phyloP scores from a whole-genome alignment of 2,797 vertebrate genomes.

The Betta splendens region DNA sequence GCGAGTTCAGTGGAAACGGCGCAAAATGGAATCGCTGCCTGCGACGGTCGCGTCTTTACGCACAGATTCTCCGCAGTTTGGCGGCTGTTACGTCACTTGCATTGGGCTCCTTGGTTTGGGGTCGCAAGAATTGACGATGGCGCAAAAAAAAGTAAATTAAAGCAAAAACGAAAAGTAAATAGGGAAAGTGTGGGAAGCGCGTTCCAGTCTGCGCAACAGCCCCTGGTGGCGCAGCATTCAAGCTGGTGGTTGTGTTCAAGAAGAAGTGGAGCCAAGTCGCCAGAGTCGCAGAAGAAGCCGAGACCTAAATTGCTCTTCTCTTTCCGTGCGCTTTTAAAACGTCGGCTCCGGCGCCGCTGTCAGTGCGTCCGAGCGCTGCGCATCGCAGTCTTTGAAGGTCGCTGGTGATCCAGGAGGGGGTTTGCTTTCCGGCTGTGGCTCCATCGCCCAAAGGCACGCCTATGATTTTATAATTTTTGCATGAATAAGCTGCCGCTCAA shows the following conservation, averaged over 20 bases:
- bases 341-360: slow-evolving; percentile 48
- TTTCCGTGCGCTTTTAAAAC: slow-evolving; percentile 47
- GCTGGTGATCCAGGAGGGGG: slow-evolving; percentile 84
- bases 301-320: slow-evolving; percentile 46
- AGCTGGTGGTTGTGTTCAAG: slow-evolving; percentile 21
- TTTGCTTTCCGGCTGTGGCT: slow-evolving; percentile 86
- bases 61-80: slow-evolving; percentile 10
- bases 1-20: slow-evolving; percentile 4
- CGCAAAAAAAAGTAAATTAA: slow-evolving; percentile 6
- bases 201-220: slow-evolving; percentile 25
- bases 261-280: slow-evolving; percentile 30
- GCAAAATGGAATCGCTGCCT: slow-evolving; percentile 7
- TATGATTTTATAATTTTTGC: slow-evolving; percentile 84
- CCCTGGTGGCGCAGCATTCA: slow-evolving; percentile 44
- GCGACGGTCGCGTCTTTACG: slow-evolving; percentile 48
- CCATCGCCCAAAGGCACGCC: slow-evolving; percentile 85
- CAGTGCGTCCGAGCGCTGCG: slow-evolving; percentile 74
- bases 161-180: slow-evolving; percentile 11
- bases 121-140: slow-evolving; percentile 13
- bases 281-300: slow-evolving; percentile 21
- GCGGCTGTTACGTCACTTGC: slow-evolving; percentile 31
- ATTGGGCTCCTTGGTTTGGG: slow-evolving; percentile 16
- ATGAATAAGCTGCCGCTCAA: slow-evolving; percentile 75
- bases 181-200: slow-evolving; percentile 4
- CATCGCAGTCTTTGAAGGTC: slow-evolving; percentile 81